These are phyloP conservation scores for Helobdella robusta DNA, from an alignment of 2,888 invertebrate species.

Conservation along the genomic window DNA sequence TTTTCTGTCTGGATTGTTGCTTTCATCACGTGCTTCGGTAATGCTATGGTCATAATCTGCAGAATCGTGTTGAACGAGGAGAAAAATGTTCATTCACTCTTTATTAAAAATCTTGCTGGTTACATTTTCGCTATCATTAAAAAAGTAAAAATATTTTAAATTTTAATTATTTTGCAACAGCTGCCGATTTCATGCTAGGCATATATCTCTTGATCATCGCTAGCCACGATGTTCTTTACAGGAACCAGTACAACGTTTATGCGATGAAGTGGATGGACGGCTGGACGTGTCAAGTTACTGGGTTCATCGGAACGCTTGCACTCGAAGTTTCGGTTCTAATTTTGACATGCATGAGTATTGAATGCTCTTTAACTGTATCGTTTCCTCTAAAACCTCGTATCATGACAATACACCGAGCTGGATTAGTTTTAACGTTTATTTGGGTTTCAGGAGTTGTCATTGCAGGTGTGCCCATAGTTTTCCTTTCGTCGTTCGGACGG, in stretches of 20 bases:
- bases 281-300: conserved; percentile 58
- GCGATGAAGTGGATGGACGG: conserved; percentile 61
- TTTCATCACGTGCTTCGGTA: conserved; percentile 30
- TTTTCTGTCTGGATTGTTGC: conserved; percentile 32
- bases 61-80: conserved; percentile 52
- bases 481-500: conserved; percentile 37
- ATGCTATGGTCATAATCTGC: conserved; percentile 31
- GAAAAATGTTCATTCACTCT: conserved; percentile 58
- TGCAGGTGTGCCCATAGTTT: conserved; percentile 59
- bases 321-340: conserved; percentile 61
- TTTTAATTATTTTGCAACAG: conserved; percentile 12
- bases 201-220: conserved; percentile 33
- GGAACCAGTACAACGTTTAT: conserved; percentile 48
- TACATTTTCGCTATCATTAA: conserved; percentile 27
- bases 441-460: conserved; percentile 53
- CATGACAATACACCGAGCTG: conserved; percentile 50
- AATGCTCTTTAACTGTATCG: conserved; percentile 53
- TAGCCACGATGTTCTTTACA: conserved; percentile 30
- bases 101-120: conserved; percentile 61
- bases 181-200: conserved; percentile 33
- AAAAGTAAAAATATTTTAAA: not conserved
- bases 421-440: conserved; percentile 7
- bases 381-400: conserved; percentile 25
- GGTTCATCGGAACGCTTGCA: conserved; percentile 60
- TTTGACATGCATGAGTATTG: conserved; percentile 62